Evolutionary conservation across 2,888 invertebrate genomes (phyloP).

Genomic region (Meghimatium bilineatum): DNA sequence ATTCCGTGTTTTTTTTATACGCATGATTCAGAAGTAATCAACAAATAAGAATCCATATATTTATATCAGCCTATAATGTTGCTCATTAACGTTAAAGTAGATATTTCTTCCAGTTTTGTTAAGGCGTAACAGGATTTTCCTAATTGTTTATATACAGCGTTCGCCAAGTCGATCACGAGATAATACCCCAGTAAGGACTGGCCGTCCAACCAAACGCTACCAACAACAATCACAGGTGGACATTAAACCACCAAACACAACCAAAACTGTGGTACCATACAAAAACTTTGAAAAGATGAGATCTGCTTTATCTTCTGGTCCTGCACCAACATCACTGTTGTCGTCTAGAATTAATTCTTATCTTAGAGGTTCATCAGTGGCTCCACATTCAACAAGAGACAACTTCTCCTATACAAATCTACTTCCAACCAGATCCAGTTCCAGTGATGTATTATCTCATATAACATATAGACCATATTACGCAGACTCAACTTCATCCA

Average conservation of each 20-base stretch:
- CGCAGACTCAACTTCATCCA: slow-evolving; percentile 27
- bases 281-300: slow-evolving; percentile 15
- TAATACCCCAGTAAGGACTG: slow-evolving; percentile 22
- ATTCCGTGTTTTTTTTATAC: background rate
- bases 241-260: background rate
- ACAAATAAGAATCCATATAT: background rate
- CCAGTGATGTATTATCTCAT: background rate
- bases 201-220: slow-evolving; percentile 44
- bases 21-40: background rate
- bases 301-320: slow-evolving; percentile 24
- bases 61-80: background rate
- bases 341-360: slow-evolving; percentile 39
- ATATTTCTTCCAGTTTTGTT: background rate
- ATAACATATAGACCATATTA: slow-evolving; percentile 32
- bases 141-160: slow-evolving; percentile 28
- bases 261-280: slow-evolving; percentile 37
- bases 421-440: background rate
- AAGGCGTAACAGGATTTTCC: slow-evolving; percentile 12
- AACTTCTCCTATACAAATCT: slow-evolving; percentile 27
- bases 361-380: slow-evolving; percentile 38
- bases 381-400: slow-evolving; percentile 21
- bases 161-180: slow-evolving; percentile 34
- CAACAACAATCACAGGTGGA: slow-evolving; percentile 37
- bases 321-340: slow-evolving; percentile 40
- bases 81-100: background rate